A percentile compares a stretch with the other conserved stretches of the same genome.
Evolutionary conservation across 2,888 invertebrate species (phyloP).

Genomic region (Arrhopalites spinosus): DNA sequence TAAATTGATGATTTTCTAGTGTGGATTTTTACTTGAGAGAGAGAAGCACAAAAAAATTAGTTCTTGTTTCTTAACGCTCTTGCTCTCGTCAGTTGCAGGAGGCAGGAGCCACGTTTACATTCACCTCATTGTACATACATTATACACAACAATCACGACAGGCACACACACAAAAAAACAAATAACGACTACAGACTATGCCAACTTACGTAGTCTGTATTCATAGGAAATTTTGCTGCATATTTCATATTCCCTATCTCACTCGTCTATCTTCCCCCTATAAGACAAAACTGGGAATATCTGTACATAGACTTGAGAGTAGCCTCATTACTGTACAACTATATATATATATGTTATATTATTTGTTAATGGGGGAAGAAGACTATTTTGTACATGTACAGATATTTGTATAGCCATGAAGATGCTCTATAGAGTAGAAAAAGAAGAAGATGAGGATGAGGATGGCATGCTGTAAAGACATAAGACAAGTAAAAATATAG

Average conservation of each 20-base stretch:
- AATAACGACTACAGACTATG: neutral
- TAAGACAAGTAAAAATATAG: neutral
- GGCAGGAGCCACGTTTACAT: no score
- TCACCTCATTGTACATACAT: neutral
- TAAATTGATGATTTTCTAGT: slow-evolving; percentile 14
- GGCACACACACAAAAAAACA: neutral
- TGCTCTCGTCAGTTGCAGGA: neutral
- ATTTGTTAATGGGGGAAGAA: no score
- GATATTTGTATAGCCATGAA: no score
- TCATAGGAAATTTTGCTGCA: no score
- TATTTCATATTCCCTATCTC: no score
- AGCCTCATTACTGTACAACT: no score
- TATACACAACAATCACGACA: neutral
- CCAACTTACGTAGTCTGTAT: no score
- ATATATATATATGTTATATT: no score
- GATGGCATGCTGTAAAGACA: neutral
- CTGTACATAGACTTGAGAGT: neutral
- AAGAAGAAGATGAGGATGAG: neutral
- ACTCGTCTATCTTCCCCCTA: no score
- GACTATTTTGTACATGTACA: no score
- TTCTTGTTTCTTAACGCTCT: neutral
- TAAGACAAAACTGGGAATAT: no score
- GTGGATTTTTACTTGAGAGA: neutral
- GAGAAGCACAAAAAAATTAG: neutral
- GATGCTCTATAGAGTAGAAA: no score